Conservation (phyloP, 2,113 vertebrate genomes). For the Ictalurus furcatus region DNA sequence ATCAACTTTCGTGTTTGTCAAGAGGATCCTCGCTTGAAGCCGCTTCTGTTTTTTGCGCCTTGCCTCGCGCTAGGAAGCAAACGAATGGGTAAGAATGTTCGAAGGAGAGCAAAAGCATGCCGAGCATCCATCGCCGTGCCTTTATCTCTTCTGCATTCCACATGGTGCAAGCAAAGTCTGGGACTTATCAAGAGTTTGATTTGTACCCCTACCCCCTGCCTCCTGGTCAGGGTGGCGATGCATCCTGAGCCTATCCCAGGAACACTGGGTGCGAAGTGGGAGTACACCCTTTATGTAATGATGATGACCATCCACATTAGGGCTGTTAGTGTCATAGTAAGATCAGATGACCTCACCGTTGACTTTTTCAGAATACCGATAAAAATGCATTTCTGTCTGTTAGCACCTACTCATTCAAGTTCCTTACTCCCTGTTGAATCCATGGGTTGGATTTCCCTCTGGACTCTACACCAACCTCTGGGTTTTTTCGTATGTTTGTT, state of each 20-base stretch:
- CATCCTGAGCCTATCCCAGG: background rate
- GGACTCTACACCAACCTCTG: background rate
- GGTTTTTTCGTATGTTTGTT: background rate
- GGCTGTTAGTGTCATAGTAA: background rate
- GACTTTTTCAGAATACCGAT: no score
- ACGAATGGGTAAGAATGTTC: background rate
- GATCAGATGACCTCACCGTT: background rate
- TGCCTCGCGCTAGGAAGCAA: background rate
- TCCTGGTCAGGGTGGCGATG: background rate
- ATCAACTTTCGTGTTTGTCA: background rate
- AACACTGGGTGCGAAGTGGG: background rate
- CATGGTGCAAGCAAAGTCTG: background rate
- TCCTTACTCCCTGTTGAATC: background rate
- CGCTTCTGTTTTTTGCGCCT: background rate
- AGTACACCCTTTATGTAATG: background rate
- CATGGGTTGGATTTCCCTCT: background rate
- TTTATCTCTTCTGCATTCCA: background rate
- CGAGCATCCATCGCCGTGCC: background rate
- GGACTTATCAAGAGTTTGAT: background rate
- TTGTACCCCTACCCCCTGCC: background rate
- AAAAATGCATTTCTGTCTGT: background rate
- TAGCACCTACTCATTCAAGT: background rate
- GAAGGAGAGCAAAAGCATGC: background rate
- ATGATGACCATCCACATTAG: background rate
- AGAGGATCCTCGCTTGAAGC: background rate